These are phyloP conservation scores for Xanthia icteritia DNA, from an alignment of 2,888 invertebrate species.

Conservation along the genomic window DNA sequence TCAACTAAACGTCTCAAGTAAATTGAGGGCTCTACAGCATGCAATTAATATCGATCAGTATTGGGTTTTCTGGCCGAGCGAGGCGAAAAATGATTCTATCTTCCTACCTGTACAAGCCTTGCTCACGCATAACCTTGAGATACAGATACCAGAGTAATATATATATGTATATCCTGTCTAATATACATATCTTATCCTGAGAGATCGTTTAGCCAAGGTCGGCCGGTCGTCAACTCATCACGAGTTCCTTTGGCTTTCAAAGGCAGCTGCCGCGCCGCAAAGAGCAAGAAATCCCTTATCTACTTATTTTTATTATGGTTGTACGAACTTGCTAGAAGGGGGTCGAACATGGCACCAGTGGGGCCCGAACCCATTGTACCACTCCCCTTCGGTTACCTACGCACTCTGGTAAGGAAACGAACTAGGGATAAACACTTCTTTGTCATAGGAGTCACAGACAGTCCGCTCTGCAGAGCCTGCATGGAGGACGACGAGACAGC, in stretches of 20 bases:
- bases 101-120: too few species aligned
- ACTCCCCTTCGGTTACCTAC: too few species aligned
- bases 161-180: slow-evolving; percentile 2
- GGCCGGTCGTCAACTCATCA: neutral
- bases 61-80: neutral
- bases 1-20: neutral
- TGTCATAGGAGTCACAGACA: too few species aligned
- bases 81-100: neutral
- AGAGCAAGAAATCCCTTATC: neutral
- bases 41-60: neutral
- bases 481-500: too few species aligned
- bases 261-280: neutral
- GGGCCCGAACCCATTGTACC: too few species aligned
- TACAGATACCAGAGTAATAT: neutral
- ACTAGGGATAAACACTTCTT: too few species aligned
- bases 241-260: neutral
- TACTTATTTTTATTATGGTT: too few species aligned
- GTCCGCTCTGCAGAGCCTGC: too few species aligned
- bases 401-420: too few species aligned
- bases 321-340: too few species aligned
- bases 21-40: neutral
- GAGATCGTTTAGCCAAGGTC: neutral
- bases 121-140: neutral
- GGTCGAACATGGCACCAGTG: too few species aligned
- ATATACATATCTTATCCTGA: neutral